Percentiles rank a stretch among this genome's conserved stretches.
Conservation (phyloP, 2,113 vertebrate genomes). For the Martes martes region DNA sequence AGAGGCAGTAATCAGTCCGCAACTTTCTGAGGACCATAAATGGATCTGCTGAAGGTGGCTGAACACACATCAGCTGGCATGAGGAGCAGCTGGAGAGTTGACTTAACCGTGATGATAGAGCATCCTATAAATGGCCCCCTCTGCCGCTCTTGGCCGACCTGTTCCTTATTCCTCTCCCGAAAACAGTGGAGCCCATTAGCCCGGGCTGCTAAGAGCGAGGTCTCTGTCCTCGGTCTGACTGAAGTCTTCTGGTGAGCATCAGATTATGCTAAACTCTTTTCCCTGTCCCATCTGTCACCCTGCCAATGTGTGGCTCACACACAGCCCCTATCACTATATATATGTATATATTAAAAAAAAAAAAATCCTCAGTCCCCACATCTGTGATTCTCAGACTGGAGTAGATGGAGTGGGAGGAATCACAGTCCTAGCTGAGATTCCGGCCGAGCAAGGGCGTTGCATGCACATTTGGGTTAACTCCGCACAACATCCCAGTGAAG, state of each 20-base stretch:
- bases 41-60: not conserved
- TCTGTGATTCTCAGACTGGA: not conserved
- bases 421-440: not conserved
- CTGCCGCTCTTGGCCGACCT: fast-evolving
- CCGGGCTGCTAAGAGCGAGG: not conserved
- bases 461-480: not conserved
- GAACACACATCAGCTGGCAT: not conserved
- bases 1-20: not conserved
- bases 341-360: no score
- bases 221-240: not conserved
- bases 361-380: not conserved
- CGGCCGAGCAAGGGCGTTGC: not conserved
- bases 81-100: not conserved
- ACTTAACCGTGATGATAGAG: not conserved
- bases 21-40: not conserved
- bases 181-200: not conserved
- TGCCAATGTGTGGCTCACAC: not conserved
- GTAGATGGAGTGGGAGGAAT: not conserved
- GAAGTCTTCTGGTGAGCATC: not conserved
- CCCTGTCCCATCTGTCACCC: not conserved
- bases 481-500: not conserved
- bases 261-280: not conserved
- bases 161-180: not conserved
- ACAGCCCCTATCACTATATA: not conserved
- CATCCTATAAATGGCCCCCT: not conserved